These are phyloP conservation scores for Ptychadena robeensis DNA, from an alignment of 2,797 vertebrate species.

Conservation along the genomic window DNA sequence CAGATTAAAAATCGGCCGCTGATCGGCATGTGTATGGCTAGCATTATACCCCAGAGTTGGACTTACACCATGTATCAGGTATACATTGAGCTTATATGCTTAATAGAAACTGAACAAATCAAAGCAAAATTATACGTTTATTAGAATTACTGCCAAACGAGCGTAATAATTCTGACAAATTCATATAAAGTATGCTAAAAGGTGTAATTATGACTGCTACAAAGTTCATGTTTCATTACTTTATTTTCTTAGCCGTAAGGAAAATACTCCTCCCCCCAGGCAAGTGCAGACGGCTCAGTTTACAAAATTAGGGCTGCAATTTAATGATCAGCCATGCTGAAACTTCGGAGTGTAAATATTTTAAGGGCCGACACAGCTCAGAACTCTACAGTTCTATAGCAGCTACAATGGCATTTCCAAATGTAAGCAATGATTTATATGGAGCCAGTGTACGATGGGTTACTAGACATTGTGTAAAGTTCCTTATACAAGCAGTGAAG, in stretches of 20 bases:
- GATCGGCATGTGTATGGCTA: too few species aligned
- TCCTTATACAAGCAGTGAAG: too few species aligned
- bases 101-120: too few species aligned
- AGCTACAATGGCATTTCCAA: too few species aligned
- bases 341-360: background rate
- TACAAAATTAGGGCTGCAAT: background rate
- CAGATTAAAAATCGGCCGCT: too few species aligned
- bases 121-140: too few species aligned
- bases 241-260: background rate
- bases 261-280: background rate
- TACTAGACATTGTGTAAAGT: background rate
- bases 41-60: background rate
- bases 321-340: background rate
- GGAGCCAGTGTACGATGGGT: background rate
- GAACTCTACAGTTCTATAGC: too few species aligned
- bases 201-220: background rate
- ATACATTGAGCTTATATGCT: too few species aligned
- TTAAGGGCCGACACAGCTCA: background rate
- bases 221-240: background rate
- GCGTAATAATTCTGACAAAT: background rate
- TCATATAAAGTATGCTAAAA: background rate
- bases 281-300: background rate
- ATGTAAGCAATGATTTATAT: background rate
- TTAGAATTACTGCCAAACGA: background rate
- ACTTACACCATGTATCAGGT: background rate